Percentiles rank a stretch among this genome's conserved stretches.
phyloP scores from a whole-genome alignment of 2,888 invertebrate species.

The Hirtodrosophila trivittata region DNA sequence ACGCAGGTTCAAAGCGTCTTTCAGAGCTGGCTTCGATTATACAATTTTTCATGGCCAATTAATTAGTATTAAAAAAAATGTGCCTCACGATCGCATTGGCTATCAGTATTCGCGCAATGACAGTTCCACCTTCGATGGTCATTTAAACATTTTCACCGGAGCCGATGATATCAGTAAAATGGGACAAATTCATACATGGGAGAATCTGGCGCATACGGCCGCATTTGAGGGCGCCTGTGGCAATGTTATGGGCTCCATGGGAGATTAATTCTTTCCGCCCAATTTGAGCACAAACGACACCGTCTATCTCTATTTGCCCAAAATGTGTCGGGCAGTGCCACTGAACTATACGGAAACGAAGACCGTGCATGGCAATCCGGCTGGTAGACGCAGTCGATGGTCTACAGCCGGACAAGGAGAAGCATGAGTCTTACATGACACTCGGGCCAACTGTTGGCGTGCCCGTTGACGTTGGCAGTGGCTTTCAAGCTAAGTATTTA shows the following conservation, averaged over 20 bases:
- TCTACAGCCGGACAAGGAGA: slow-evolving; percentile 87
- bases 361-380: slow-evolving; percentile 86
- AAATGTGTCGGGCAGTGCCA: slow-evolving; percentile 89
- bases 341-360: slow-evolving; percentile 87
- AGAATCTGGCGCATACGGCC: slow-evolving; percentile 86
- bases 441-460: slow-evolving; percentile 91
- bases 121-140: slow-evolving; percentile 89
- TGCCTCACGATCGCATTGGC: slow-evolving; percentile 90
- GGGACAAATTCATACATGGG: slow-evolving; percentile 90
- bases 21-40: slow-evolving; percentile 86
- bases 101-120: slow-evolving; percentile 94
- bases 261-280: slow-evolving; percentile 92
- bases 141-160: slow-evolving; percentile 91
- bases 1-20: slow-evolving; percentile 84
- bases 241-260: slow-evolving; percentile 89
- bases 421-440: slow-evolving; percentile 90
- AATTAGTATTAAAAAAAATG: slow-evolving; percentile 85
- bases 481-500: slow-evolving; percentile 91
- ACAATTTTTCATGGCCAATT: too few relatives aligned
- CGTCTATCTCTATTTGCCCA: slow-evolving; percentile 89
- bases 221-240: slow-evolving; percentile 86
- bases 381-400: slow-evolving; percentile 89
- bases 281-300: slow-evolving; percentile 85
- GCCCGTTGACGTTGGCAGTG: slow-evolving; percentile 90
- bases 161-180: slow-evolving; percentile 86